phyloP scores from a whole-genome alignment of 2,888 invertebrate species.

The Polydrusus cervinus region DNA sequence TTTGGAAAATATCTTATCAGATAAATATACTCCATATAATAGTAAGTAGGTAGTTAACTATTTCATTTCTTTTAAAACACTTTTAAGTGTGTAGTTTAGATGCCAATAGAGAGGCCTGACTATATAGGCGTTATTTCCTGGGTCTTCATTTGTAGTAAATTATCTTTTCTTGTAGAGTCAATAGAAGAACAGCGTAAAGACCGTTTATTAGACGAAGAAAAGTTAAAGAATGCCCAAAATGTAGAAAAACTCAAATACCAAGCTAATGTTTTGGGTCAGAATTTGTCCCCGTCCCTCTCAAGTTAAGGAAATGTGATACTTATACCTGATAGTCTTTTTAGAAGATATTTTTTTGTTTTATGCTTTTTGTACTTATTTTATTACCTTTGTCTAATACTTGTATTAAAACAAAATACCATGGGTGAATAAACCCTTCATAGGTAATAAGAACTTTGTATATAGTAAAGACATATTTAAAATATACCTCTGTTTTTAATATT shows the following conservation, averaged over 20 bases:
- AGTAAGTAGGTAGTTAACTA: conserved; percentile 73
- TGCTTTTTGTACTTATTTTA: neutral
- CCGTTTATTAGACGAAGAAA: conserved; percentile 76
- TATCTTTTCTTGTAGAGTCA: conserved; percentile 76
- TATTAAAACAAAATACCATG: neutral
- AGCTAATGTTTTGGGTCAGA: conserved; percentile 78
- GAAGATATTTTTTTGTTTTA: neutral
- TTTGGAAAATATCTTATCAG: conserved; percentile 82
- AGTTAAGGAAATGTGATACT: conserved; percentile 25
- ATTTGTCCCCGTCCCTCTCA: conserved; percentile 76
- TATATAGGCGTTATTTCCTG: too few relatives aligned
- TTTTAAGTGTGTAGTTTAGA: neutral
- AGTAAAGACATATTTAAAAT: neutral
- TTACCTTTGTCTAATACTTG: neutral
- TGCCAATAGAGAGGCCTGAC: too few relatives aligned
- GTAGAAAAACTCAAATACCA: conserved; percentile 81
- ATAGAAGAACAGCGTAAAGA: conserved; percentile 84
- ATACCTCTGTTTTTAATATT: too few relatives aligned
- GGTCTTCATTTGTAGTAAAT: too few relatives aligned
- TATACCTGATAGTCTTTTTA: neutral
- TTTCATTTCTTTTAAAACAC: neutral
- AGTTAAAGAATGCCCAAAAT: conserved; percentile 75
- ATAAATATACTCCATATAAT: conserved; percentile 83
- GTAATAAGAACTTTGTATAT: neutral
- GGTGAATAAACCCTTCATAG: neutral